Conservation (phyloP, 1,140 invertebrate species). For the Drosophila parabipectinata region DNA sequence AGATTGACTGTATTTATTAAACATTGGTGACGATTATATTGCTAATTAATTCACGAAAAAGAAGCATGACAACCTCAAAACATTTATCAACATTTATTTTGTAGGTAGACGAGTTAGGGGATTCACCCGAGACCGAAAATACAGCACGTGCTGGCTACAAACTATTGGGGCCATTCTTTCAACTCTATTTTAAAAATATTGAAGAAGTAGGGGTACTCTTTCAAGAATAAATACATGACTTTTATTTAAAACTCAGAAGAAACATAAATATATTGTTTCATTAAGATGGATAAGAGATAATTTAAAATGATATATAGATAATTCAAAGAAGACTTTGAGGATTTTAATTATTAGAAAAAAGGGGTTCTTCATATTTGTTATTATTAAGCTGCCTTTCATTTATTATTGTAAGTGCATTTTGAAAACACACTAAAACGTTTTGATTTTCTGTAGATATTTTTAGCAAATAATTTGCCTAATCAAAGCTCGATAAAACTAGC, state of each 20-base stretch:
- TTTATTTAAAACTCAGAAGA: neutral
- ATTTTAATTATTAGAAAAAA: too few relatives aligned
- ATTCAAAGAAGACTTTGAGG: too few relatives aligned
- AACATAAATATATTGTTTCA: neutral
- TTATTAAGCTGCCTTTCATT: too few relatives aligned
- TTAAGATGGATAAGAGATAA: neutral
- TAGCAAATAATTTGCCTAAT: conserved; percentile 19
- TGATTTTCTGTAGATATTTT: conserved; percentile 1
- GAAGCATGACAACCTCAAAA: conserved; percentile 23
- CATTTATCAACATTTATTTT: conserved; percentile 30
- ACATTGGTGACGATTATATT: conserved; percentile 27
- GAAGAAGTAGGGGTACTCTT: neutral
- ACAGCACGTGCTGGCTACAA: neutral
- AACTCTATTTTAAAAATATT: neutral
- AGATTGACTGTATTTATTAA: neutral
- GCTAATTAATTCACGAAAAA: conserved; percentile 17
- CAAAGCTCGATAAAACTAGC: conserved; percentile 4
- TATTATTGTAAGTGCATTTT: conserved; percentile 7
- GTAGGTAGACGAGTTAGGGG: conserved; percentile 8
- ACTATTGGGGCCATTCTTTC: neutral
- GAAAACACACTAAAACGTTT: neutral
- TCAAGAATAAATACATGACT: too few relatives aligned
- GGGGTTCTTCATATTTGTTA: too few relatives aligned
- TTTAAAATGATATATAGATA: neutral
- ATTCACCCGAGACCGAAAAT: conserved; percentile 15